phyloP scores from a whole-genome alignment of 2,888 invertebrate species.

The Caenorhabditis sp. region DNA sequence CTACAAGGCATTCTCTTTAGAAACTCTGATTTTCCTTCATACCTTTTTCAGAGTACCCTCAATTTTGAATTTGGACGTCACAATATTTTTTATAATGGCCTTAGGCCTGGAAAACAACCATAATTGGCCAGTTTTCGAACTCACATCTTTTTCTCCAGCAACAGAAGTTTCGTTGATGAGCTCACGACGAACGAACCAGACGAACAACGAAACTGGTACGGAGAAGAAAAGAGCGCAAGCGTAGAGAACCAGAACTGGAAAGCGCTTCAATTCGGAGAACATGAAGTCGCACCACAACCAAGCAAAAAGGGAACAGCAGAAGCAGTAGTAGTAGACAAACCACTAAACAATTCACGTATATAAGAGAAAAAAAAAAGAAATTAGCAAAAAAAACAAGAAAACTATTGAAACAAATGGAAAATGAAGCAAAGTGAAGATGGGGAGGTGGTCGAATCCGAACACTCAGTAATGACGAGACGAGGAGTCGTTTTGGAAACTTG shows the following conservation, averaged over 20 bases:
- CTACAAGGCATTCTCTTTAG: no score
- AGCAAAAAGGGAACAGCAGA: neutral
- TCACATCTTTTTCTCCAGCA: slow-evolving; percentile 62
- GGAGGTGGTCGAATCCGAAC: neutral
- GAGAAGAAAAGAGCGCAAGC: slow-evolving; percentile 58
- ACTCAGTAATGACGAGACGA: neutral
- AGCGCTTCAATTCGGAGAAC: slow-evolving; percentile 45
- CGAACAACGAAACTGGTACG: slow-evolving; percentile 65
- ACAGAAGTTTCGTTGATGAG: slow-evolving; percentile 65
- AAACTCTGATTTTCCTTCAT: no score
- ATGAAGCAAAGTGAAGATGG: neutral
- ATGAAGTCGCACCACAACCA: slow-evolving; percentile 15
- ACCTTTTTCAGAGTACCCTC: no score
- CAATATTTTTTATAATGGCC: no score
- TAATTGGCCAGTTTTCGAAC: no score
- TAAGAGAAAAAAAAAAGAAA: neutral
- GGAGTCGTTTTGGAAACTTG: neutral
- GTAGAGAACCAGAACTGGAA: slow-evolving; percentile 45
- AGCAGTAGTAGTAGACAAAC: neutral
- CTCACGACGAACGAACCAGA: slow-evolving; percentile 68
- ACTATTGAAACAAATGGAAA: neutral
- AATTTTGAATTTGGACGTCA: no score
- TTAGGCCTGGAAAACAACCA: no score
- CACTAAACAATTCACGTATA: neutral
- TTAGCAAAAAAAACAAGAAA: neutral